A percentile compares a stretch with the other conserved stretches of the same genome.
Conservation (phyloP, 1,140 invertebrate genomes). For the Phthorimaea operculella region DNA sequence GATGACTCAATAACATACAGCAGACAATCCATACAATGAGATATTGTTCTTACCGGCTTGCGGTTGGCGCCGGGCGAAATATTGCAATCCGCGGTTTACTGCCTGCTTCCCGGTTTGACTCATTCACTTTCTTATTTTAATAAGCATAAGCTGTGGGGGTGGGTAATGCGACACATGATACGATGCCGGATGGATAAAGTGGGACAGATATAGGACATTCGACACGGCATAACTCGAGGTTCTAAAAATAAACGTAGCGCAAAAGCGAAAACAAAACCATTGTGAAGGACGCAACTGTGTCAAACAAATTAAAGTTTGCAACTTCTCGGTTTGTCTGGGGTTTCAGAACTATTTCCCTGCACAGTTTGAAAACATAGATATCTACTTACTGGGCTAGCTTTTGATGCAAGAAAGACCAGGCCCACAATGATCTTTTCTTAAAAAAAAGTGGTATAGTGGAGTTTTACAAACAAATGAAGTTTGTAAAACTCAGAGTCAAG, state of each 20-base stretch:
- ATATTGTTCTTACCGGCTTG: slow-evolving; percentile 8
- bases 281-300: not conserved
- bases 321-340: not conserved
- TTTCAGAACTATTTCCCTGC: not conserved
- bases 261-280: too few species aligned
- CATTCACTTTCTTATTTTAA: slow-evolving; percentile 25
- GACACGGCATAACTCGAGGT: too few species aligned
- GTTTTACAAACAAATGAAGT: too few species aligned
- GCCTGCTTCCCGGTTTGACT: slow-evolving; percentile 23
- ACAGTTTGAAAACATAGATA: too few species aligned
- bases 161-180: slow-evolving; percentile 4
- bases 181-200: not conserved
- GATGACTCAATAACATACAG: too few species aligned
- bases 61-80: slow-evolving; percentile 10
- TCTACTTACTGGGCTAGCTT: too few species aligned
- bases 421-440: too few species aligned
- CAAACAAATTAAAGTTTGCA: not conserved
- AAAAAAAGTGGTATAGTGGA: too few species aligned
- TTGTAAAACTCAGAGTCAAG: too few species aligned
- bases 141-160: slow-evolving; percentile 12
- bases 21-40: slow-evolving; percentile 6
- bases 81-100: slow-evolving; percentile 8
- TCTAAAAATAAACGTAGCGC: too few species aligned
- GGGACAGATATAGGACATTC: not conserved
- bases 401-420: too few species aligned